phyloP scores from a whole-genome alignment of 2,797 vertebrate species.

The Notamacropus eugenii region DNA sequence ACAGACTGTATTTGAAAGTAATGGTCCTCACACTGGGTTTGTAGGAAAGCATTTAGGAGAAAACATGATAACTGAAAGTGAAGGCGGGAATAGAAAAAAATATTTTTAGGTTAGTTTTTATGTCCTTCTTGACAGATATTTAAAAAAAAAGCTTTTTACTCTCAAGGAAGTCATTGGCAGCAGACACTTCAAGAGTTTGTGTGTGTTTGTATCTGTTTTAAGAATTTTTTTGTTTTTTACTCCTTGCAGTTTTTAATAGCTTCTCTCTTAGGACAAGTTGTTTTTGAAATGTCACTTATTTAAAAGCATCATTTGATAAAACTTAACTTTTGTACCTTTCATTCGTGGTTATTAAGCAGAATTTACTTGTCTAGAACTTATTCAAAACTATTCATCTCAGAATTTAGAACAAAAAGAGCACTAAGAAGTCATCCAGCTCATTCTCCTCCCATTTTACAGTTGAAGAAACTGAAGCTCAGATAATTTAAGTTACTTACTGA shows the following conservation, averaged over 20 bases:
- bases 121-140: background rate
- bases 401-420: background rate
- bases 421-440: background rate
- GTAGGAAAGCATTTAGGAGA: conserved; percentile 18
- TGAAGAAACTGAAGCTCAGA: background rate
- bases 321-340: background rate
- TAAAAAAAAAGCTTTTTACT: background rate
- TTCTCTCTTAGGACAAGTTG: background rate
- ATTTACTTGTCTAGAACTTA: background rate
- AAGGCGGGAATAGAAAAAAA: background rate
- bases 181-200: background rate
- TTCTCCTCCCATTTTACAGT: background rate
- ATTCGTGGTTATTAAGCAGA: background rate
- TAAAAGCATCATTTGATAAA: background rate
- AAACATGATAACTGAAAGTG: background rate
- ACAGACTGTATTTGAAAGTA: conserved; percentile 15
- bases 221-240: background rate
- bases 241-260: background rate
- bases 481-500: background rate
- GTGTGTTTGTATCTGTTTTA: background rate
- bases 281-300: background rate
- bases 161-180: background rate
- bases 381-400: background rate
- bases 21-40: background rate
- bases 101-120: background rate